phyloP scores from a whole-genome alignment of 1,140 invertebrate species.

The Elymnias hypermnestra region DNA sequence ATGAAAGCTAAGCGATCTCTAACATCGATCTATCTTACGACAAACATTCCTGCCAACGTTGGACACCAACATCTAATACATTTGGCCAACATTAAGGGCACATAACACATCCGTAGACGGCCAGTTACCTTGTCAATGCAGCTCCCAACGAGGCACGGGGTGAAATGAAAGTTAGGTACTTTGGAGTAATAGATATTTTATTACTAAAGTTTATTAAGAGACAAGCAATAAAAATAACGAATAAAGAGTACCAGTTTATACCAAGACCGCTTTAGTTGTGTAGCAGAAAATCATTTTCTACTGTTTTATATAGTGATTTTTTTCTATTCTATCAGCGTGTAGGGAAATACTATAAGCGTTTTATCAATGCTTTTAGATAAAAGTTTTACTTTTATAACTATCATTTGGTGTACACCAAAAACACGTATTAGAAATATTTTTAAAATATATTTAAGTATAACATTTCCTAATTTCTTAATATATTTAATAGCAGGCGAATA shows the following conservation, averaged over 20 bases:
- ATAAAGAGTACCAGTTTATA: slow-evolving; percentile 44
- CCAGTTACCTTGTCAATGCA: slow-evolving; percentile 64
- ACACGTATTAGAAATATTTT: slow-evolving; percentile 38
- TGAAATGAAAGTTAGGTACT: slow-evolving; percentile 74
- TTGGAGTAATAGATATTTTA: slow-evolving; percentile 73
- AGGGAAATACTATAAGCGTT: slow-evolving; percentile 54
- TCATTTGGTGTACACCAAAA: slow-evolving; percentile 54
- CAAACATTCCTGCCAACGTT: slow-evolving; percentile 43
- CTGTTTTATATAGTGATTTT: slow-evolving; percentile 35
- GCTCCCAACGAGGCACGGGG: slow-evolving; percentile 61
- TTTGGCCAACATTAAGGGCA: slow-evolving; percentile 42
- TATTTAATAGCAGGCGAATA: slow-evolving; percentile 53
- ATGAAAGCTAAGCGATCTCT: slow-evolving; percentile 36
- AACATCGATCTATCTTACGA: slow-evolving; percentile 61
- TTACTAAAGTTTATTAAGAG: slow-evolving; percentile 64
- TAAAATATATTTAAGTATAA: slow-evolving; percentile 33
- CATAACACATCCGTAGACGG: slow-evolving; percentile 33
- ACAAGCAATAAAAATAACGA: slow-evolving; percentile 58
- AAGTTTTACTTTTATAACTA: slow-evolving; percentile 38
- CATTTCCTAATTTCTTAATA: slow-evolving; percentile 17
- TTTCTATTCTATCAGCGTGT: slow-evolving; percentile 40
- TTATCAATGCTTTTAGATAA: slow-evolving; percentile 40
- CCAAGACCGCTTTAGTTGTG: slow-evolving; percentile 34
- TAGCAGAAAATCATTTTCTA: slow-evolving; percentile 45
- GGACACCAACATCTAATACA: slow-evolving; percentile 47